A percentile compares a stretch with the other conserved stretches of the same genome.
Evolutionary conservation across 2,113 vertebrate genomes (phyloP).

Genomic region (Chiloscyllium plagiosum): DNA sequence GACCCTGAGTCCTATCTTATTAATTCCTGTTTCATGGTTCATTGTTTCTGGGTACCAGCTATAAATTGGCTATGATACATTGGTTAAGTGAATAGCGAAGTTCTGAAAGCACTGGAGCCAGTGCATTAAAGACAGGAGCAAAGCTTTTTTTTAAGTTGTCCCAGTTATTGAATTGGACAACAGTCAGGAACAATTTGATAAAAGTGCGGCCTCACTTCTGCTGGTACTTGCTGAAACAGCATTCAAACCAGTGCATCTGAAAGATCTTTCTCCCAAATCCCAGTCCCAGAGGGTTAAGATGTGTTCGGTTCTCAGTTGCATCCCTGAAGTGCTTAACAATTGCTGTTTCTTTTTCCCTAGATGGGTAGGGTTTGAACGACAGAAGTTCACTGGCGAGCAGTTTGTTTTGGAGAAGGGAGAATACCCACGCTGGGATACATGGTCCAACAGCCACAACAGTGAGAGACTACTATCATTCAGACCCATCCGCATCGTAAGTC

Average conservation of each 20-base stretch:
- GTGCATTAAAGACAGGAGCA: neutral
- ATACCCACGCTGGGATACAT: constrained; percentile 82
- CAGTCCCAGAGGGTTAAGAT: neutral
- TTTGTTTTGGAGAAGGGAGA: constrained; percentile 86
- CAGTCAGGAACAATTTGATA: neutral
- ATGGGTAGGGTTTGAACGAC: constrained; percentile 76
- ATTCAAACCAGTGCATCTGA: neutral
- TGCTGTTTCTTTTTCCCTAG: constrained; percentile 46
- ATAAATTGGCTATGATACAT: neutral
- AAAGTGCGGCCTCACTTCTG: neutral
- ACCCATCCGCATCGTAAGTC: constrained; percentile 75
- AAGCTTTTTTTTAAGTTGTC: neutral
- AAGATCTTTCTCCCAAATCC: neutral
- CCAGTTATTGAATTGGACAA: neutral
- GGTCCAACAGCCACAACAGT: constrained; percentile 81
- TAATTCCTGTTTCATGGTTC: neutral
- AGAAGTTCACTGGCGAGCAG: constrained; percentile 72
- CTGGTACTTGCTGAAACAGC: neutral
- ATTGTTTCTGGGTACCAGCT: neutral
- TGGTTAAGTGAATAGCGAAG: neutral
- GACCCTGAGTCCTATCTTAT: neutral
- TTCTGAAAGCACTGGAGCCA: neutral
- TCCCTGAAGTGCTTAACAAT: too few relatives aligned
- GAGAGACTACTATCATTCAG: constrained; percentile 75
- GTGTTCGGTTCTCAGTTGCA: fast-evolving